Evolutionary conservation across 1,140 invertebrate genomes (phyloP).

Genomic region (Ganaspis sp.): DNA sequence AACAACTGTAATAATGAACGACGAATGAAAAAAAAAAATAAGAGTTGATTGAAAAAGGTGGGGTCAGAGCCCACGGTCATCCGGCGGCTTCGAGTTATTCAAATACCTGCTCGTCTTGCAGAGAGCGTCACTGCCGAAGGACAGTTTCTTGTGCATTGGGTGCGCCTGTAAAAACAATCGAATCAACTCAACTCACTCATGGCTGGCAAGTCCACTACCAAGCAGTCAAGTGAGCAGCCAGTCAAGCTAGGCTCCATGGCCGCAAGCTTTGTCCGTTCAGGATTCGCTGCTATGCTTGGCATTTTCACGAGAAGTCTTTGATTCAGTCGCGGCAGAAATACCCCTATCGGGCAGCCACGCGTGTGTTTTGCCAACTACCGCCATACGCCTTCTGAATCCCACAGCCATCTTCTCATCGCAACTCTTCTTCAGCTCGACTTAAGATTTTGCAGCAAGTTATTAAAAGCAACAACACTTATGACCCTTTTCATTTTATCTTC

Average conservation of each 20-base stretch:
- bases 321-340: conserved; percentile 70
- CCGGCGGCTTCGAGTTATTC: conserved; percentile 40
- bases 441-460: neutral
- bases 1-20: neutral
- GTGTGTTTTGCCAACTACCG: conserved; percentile 60
- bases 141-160: conserved; percentile 73
- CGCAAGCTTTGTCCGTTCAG: conserved; percentile 56
- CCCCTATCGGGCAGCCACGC: conserved; percentile 65
- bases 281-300: conserved; percentile 72
- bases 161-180: conserved; percentile 74
- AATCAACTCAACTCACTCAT: conserved; percentile 68
- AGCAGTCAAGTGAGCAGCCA: conserved; percentile 42
- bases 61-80: conserved; percentile 23
- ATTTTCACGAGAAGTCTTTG: conserved; percentile 73
- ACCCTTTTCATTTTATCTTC: neutral
- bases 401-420: conserved; percentile 18
- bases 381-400: conserved; percentile 26
- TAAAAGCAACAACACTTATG: neutral
- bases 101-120: conserved; percentile 46
- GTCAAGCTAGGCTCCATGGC: conserved; percentile 40
- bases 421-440: neutral
- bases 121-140: conserved; percentile 73
- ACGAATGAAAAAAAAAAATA: neutral
- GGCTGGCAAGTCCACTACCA: conserved; percentile 62
- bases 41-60: conserved; percentile 5